phyloP scores from a whole-genome alignment of 1,140 invertebrate species.

The Drosophila nannoptera region DNA sequence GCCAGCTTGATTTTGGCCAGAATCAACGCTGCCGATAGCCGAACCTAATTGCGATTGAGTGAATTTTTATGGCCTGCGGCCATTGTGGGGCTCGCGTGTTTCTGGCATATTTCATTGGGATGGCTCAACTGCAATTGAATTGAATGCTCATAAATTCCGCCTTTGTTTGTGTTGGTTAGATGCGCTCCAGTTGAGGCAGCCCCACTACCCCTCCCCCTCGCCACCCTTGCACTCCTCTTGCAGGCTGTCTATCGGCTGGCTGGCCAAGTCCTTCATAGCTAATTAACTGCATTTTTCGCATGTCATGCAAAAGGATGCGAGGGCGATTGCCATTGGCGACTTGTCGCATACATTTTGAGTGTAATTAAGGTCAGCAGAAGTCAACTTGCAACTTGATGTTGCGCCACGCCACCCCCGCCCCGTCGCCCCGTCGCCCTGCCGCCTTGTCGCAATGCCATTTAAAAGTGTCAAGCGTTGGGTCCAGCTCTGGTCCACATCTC shows the following conservation, averaged over 20 bases:
- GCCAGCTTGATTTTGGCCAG: conserved; percentile 19
- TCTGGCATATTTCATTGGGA: conserved; percentile 56
- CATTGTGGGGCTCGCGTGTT: conserved; percentile 47
- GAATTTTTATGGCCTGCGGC: conserved; percentile 60
- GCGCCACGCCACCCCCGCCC: neutral
- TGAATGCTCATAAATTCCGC: conserved; percentile 64
- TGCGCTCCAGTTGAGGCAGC: conserved; percentile 39
- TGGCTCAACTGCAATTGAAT: conserved; percentile 57
- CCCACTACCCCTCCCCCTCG: too few species aligned
- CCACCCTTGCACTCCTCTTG: too few species aligned
- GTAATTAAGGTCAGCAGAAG: conserved; percentile 69
- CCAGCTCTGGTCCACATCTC: conserved; percentile 20
- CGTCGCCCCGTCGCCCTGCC: neutral
- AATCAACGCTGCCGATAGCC: conserved; percentile 48
- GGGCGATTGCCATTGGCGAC: conserved; percentile 22
- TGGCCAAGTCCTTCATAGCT: conserved; percentile 61
- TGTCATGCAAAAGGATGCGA: conserved; percentile 42
- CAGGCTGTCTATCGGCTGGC: conserved; percentile 11
- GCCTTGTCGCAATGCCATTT: conserved; percentile 7
- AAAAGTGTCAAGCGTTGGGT: conserved; percentile 41
- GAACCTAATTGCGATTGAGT: conserved; percentile 67
- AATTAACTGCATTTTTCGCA: conserved; percentile 71
- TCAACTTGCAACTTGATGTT: conserved; percentile 57
- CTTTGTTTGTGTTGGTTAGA: conserved; percentile 11
- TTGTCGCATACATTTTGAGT: conserved; percentile 66